Conservation (phyloP, 2,113 vertebrate species). For the Caranx ignobilis region DNA sequence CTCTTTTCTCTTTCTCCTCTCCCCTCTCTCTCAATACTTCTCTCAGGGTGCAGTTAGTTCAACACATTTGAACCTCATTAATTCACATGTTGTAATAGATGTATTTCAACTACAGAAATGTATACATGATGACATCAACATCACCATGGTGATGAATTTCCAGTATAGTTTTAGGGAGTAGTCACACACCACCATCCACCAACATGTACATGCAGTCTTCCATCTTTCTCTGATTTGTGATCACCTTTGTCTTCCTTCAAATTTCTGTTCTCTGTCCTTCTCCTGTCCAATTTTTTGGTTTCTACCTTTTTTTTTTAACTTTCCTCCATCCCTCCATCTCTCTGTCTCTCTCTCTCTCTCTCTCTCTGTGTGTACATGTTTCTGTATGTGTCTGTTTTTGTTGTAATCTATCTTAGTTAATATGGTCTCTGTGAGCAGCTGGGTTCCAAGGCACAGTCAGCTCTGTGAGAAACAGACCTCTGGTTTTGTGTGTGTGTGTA, state of each 20-base stretch:
- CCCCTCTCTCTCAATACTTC: background rate
- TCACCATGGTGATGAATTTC: background rate
- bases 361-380: slow-evolving; percentile 43
- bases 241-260: slow-evolving; percentile 11
- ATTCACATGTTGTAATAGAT: too few species aligned
- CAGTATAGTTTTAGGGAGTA: background rate
- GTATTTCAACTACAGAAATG: background rate
- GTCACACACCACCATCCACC: background rate
- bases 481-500: slow-evolving; percentile 28
- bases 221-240: background rate
- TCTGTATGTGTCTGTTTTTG: slow-evolving; percentile 35
- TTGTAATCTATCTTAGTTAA: slow-evolving; percentile 86
- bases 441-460: slow-evolving; percentile 81
- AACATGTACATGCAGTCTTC: background rate
- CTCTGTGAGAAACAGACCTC: slow-evolving; percentile 69
- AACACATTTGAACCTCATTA: background rate
- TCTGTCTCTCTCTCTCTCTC: slow-evolving; percentile 33
- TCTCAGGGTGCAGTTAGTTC: background rate
- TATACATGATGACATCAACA: background rate
- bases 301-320: background rate
- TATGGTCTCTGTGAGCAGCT: slow-evolving; percentile 85
- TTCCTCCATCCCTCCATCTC: slow-evolving; percentile 2
- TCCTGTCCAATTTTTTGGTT: slow-evolving; percentile 4
- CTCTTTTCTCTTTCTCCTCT: slow-evolving; percentile 56
- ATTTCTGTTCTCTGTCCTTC: slow-evolving; percentile 5